Conservation (phyloP, 92 coral and sea anemone genomes). For the Hydrozoanthus gracilis region DNA sequence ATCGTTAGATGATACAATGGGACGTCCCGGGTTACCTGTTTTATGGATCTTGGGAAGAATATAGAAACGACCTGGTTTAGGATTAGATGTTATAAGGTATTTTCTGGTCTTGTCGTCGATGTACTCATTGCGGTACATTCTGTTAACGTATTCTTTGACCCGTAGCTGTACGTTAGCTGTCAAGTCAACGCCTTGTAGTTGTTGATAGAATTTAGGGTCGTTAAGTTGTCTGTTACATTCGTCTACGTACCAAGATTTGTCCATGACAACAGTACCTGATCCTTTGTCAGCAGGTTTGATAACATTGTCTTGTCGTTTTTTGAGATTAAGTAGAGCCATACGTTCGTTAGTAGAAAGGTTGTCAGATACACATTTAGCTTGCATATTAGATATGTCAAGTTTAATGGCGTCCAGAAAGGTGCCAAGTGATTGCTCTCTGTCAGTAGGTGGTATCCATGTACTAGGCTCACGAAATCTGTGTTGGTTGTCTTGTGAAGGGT, state of each 20-base stretch:
- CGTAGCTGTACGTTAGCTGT: no score
- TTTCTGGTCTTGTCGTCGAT: slow-evolving; percentile 40
- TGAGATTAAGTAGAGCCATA: slow-evolving; percentile 13
- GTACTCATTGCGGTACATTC: slow-evolving; percentile 39
- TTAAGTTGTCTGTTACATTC: slow-evolving; percentile 5
- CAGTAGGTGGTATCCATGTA: slow-evolving; percentile 20
- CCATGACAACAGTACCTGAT: neutral
- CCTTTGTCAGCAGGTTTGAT: slow-evolving; percentile 15
- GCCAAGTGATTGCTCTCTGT: slow-evolving; percentile 2
- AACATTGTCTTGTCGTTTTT: slow-evolving; percentile 30
- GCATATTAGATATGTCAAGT: slow-evolving; percentile 44
- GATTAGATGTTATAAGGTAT: slow-evolving; percentile 43
- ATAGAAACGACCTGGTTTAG: slow-evolving; percentile 52
- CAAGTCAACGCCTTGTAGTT: slow-evolving; percentile 42
- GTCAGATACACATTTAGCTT: slow-evolving; percentile 41
- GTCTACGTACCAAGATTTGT: no score
- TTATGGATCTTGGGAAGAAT: no score
- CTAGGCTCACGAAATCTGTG: neutral
- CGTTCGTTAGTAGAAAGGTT: slow-evolving; percentile 44
- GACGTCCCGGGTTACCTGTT: no score
- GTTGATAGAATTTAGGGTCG: slow-evolving; percentile 22
- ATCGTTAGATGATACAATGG: no score
- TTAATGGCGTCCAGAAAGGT: slow-evolving; percentile 35
- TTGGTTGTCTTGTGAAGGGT: slow-evolving; percentile 18
- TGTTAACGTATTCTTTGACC: slow-evolving; percentile 33